phyloP scores from a whole-genome alignment of 2,797 vertebrate species.

The Mormyrops attenuatus region DNA sequence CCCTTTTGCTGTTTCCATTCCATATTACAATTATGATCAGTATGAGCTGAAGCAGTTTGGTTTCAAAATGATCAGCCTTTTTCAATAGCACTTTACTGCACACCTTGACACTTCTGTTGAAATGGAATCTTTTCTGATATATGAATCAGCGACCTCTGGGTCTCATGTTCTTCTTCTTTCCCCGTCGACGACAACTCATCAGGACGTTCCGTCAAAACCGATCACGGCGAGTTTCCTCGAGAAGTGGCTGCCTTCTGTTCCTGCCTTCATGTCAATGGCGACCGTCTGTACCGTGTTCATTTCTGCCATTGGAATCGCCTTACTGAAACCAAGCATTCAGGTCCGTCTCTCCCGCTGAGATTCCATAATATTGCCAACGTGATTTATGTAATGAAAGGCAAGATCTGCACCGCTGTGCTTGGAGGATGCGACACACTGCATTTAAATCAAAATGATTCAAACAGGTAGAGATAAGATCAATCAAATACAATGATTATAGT shows the following conservation, averaged over 20 bases:
- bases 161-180: background rate
- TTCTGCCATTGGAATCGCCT: constrained; percentile 1
- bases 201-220: constrained; percentile 24
- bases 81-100: background rate
- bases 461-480: background rate
- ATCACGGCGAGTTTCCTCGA: constrained; percentile 15
- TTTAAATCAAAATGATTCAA: background rate
- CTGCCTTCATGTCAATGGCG: constrained; percentile 13
- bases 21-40: background rate
- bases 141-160: background rate
- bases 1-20: background rate
- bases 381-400: background rate
- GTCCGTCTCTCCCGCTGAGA: constrained; percentile 10
- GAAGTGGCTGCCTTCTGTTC: constrained; percentile 27
- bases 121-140: background rate
- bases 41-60: background rate
- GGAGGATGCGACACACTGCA: background rate
- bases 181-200: background rate
- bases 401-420: background rate
- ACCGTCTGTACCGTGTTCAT: constrained; percentile 13
- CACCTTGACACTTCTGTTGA: background rate
- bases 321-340: constrained; percentile 5
- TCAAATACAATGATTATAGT: background rate
- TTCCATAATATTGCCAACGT: background rate
- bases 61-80: background rate